A percentile compares a stretch with the other conserved stretches of the same genome.
phyloP scores from a whole-genome alignment of 2,113 vertebrate species.

The Callipepla californica region DNA sequence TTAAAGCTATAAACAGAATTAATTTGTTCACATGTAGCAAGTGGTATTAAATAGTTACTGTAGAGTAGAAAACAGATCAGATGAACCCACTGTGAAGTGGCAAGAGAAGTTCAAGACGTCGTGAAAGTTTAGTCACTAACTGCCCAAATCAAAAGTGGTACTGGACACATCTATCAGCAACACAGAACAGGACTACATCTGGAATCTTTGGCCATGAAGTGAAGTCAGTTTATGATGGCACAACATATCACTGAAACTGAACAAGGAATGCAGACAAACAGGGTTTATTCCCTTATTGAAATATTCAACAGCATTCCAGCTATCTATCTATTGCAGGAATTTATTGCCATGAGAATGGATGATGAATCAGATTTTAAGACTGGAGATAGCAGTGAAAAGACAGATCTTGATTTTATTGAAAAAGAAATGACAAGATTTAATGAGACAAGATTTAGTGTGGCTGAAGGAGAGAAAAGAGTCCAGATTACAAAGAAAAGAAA shows the following conservation, averaged over 20 bases:
- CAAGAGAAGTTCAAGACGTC: not conserved
- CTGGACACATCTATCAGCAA: not conserved
- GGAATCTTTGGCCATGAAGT: not conserved
- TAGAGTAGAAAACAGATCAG: not conserved
- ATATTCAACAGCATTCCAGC: slow-evolving; percentile 1
- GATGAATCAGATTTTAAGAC: not conserved
- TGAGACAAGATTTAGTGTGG: not conserved
- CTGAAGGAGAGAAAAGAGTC: not conserved
- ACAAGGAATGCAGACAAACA: not conserved
- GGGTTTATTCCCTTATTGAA: not conserved
- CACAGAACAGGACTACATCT: not conserved
- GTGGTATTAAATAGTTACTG: not conserved
- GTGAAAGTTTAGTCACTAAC: not conserved
- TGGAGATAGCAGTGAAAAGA: not conserved
- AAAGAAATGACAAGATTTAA: not conserved
- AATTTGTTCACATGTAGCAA: not conserved
- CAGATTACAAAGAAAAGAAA: not conserved
- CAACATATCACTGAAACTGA: not conserved
- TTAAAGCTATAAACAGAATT: not conserved
- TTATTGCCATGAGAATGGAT: not conserved
- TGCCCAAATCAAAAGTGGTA: not conserved
- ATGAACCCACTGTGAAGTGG: not conserved
- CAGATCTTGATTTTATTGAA: not conserved
- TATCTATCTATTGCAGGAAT: not conserved
- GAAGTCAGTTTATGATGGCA: not conserved